Evolutionary conservation across 2,888 invertebrate genomes (phyloP).

Genomic region (Plagiodera versicolora): DNA sequence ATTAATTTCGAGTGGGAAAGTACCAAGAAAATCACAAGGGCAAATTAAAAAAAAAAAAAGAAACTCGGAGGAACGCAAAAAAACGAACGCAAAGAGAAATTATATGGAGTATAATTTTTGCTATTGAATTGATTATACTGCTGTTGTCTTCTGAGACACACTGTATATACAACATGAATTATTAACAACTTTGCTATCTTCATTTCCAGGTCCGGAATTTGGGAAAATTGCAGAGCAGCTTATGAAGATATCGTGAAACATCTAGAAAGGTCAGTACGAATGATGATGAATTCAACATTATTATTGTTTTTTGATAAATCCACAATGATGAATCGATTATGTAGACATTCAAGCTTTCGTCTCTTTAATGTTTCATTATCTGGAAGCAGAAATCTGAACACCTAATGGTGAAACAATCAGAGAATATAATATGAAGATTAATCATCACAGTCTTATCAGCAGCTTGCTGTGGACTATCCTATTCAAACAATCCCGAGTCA

Average conservation of each 20-base stretch:
- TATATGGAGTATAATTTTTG: no score
- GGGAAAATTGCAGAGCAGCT: constrained; percentile 94
- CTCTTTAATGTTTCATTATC: not conserved
- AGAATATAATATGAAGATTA: constrained; percentile 56
- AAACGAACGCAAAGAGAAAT: no score
- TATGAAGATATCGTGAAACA: constrained; percentile 95
- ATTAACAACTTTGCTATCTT: constrained; percentile 27
- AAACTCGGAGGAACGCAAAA: no score
- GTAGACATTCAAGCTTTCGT: no score
- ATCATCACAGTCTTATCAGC: constrained; percentile 50
- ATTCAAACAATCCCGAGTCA: constrained; percentile 54
- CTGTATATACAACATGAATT: not conserved
- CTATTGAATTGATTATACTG: no score
- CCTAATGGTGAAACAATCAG: constrained; percentile 42
- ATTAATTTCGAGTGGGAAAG: no score
- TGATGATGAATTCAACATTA: no score
- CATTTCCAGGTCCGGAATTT: constrained; percentile 78
- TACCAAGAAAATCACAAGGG: no score
- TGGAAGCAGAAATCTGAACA: constrained; percentile 23
- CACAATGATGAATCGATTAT: no score
- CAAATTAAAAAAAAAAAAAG: no score
- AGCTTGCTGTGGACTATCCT: constrained; percentile 47
- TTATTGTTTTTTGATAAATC: no score
- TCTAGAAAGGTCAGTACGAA: constrained; percentile 79
- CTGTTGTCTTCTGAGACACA: no score